Conservation (phyloP, 2,113 vertebrate genomes). For the Acrocephalus arundinaceus region DNA sequence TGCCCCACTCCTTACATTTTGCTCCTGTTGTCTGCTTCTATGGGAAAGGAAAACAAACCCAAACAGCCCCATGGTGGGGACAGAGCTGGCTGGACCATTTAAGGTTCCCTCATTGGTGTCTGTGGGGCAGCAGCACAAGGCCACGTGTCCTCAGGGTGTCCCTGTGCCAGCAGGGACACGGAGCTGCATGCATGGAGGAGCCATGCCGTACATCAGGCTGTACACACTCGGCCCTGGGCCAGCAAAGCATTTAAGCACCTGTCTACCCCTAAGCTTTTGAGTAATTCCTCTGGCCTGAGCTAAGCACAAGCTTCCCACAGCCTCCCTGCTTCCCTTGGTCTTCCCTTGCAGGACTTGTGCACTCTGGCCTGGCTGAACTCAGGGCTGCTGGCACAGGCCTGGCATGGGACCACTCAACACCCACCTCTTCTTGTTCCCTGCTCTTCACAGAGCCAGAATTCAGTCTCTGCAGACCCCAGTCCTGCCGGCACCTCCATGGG, state of each 20-base stretch:
- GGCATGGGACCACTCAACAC: rapidly evolving
- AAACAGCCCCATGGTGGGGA: no score
- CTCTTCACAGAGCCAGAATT: neutral
- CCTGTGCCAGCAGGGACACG: neutral
- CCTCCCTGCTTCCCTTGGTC: neutral
- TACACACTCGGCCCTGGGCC: rapidly evolving
- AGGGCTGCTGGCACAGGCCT: rapidly evolving
- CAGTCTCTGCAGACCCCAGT: neutral
- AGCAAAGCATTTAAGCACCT: neutral
- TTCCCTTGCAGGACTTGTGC: neutral
- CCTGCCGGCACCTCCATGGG: neutral
- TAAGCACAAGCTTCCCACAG: neutral
- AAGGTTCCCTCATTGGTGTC: rapidly evolving
- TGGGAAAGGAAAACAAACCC: neutral
- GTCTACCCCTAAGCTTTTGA: neutral
- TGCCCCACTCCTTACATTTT: rapidly evolving
- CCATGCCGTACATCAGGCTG: neutral
- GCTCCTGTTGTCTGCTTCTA: neutral
- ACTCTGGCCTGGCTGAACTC: rapidly evolving
- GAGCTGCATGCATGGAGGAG: rapidly evolving
- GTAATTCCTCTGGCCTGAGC: neutral
- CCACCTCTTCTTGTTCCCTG: neutral
- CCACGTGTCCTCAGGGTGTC: rapidly evolving
- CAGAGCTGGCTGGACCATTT: neutral
- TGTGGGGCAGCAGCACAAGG: neutral